Conservation (phyloP, 2,888 invertebrate genomes). For the Dynastes maya region DNA sequence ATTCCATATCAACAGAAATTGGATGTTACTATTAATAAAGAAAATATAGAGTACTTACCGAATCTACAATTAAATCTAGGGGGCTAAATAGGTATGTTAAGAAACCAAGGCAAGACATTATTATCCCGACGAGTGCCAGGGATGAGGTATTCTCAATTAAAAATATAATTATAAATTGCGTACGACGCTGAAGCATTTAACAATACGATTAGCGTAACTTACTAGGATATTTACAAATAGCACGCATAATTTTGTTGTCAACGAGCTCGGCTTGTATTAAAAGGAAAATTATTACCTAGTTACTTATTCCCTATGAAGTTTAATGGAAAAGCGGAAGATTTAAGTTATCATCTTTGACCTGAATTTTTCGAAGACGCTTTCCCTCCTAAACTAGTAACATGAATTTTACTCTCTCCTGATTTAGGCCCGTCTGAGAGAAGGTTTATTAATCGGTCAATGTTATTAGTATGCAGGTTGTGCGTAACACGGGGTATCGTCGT, state of each 20-base stretch:
- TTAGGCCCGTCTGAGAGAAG: not conserved
- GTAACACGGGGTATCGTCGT: not conserved
- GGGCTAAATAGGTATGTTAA: slow-evolving; percentile 66
- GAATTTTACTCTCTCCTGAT: slow-evolving; percentile 10
- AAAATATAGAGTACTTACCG: slow-evolving; percentile 59
- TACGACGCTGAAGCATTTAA: not conserved
- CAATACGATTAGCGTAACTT: not conserved
- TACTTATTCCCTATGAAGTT: not conserved
- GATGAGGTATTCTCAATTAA: slow-evolving; percentile 64
- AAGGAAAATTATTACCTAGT: slow-evolving; percentile 14
- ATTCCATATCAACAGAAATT: not conserved
- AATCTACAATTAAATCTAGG: slow-evolving; percentile 62
- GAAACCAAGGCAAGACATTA: slow-evolving; percentile 64
- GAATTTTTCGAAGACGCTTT: slow-evolving; percentile 21
- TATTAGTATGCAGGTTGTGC: not conserved
- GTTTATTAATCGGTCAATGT: not conserved
- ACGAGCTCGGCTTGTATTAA: not conserved
- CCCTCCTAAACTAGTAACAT: slow-evolving; percentile 5
- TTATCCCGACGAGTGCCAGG: slow-evolving; percentile 64
- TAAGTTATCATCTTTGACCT: slow-evolving; percentile 9
- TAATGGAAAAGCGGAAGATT: not conserved
- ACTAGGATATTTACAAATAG: slow-evolving; percentile 3
- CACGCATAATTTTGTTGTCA: slow-evolving; percentile 6
- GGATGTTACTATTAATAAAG: not conserved
- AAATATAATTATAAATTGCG: slow-evolving; percentile 27